Conservation (phyloP, 2,797 vertebrate genomes). For the Sebastes taczanowskii region DNA sequence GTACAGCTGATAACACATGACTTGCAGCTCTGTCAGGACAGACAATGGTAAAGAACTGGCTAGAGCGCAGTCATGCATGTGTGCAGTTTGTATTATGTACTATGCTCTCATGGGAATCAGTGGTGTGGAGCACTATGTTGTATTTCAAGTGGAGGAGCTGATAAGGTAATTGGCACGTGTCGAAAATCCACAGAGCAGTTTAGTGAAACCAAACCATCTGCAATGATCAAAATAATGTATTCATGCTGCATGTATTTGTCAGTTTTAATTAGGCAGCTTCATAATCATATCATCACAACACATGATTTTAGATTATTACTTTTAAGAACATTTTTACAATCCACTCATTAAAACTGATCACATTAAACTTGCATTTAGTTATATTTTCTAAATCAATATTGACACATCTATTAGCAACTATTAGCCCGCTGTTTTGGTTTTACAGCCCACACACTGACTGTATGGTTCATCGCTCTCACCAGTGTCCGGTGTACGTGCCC, state of each 20-base stretch:
- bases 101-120: not conserved
- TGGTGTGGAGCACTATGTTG: not conserved
- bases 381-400: not conserved
- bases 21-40: constrained; percentile 1
- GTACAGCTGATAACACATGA: constrained; percentile 1
- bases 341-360: not conserved
- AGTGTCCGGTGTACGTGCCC: not conserved
- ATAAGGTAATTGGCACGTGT: not conserved
- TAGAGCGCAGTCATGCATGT: not conserved
- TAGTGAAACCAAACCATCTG: constrained; percentile 1
- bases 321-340: not conserved
- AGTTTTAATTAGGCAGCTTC: not conserved
- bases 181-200: not conserved
- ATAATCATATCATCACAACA: not conserved
- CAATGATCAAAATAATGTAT: not conserved
- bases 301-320: not conserved
- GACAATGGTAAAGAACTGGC: not conserved
- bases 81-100: not conserved
- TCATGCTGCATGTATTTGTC: not conserved
- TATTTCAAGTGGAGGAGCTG: not conserved
- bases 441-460: not conserved
- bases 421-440: not conserved
- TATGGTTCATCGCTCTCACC: not conserved
- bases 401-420: not conserved
- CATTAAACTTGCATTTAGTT: not conserved